Conservation (phyloP, 2,797 vertebrate species). For the Buceros bicornis region DNA sequence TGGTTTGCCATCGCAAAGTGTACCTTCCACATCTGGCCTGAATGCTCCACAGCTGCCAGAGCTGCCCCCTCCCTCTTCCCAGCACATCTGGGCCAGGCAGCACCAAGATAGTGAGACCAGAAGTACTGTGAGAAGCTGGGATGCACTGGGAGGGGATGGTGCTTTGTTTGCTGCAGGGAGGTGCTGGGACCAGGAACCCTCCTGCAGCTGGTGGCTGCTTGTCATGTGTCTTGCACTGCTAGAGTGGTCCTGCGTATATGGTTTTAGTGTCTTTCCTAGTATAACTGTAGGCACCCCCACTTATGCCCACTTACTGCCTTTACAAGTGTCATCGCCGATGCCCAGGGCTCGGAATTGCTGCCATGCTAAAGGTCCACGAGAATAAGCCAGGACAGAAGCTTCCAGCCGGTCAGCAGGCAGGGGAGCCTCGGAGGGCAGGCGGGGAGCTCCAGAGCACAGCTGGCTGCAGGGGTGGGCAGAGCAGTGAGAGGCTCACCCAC, state of each 20-base stretch:
- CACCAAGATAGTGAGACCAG: background rate
- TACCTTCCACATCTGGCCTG: constrained; percentile 54
- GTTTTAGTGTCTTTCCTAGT: background rate
- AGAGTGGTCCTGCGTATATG: background rate
- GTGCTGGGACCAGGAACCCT: background rate
- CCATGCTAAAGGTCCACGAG: background rate
- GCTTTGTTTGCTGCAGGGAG: background rate
- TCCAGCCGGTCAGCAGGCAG: background rate
- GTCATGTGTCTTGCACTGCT: background rate
- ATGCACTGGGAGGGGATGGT: background rate
- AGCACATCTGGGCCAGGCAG: background rate
- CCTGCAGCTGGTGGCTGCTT: background rate
- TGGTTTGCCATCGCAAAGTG: constrained; percentile 3
- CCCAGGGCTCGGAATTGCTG: background rate
- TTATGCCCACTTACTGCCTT: background rate
- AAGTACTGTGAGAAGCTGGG: background rate
- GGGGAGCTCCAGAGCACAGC: rapidly evolving
- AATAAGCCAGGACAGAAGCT: background rate
- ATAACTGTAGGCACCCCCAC: background rate
- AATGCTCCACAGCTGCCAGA: background rate
- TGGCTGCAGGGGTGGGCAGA: background rate
- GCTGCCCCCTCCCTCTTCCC: background rate
- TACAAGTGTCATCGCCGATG: background rate
- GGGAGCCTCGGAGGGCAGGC: background rate
- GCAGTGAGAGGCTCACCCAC: background rate